A percentile compares a stretch with the other conserved stretches of the same genome.
Evolutionary conservation across 2,113 vertebrate species (phyloP).

Genomic region (Macrotus californicus): DNA sequence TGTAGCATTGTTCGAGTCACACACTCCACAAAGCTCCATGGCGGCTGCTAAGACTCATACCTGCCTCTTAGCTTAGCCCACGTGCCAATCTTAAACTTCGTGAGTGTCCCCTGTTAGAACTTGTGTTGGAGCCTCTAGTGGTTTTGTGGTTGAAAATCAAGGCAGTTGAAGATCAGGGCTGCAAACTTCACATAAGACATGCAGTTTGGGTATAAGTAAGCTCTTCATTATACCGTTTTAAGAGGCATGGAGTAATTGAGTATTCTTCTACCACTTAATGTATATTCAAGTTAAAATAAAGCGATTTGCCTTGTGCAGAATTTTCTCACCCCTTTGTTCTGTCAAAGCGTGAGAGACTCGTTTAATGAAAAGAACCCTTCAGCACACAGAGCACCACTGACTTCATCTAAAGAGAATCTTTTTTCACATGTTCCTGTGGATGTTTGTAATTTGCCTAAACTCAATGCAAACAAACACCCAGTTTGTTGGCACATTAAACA

Average conservation of each 20-base stretch:
- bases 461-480: slow-evolving; percentile 43
- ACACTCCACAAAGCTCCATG: background rate
- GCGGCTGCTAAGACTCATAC: slow-evolving; percentile 34
- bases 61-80: background rate
- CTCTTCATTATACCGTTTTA: background rate
- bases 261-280: background rate
- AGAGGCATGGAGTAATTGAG: background rate
- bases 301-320: background rate
- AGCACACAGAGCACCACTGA: background rate
- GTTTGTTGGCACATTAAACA: slow-evolving; percentile 48
- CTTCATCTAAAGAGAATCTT: slow-evolving; percentile 28
- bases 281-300: slow-evolving; percentile 11
- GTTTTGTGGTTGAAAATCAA: slow-evolving; percentile 5
- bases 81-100: background rate
- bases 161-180: background rate
- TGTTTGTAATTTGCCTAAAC: slow-evolving; percentile 41
- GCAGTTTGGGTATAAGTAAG: background rate
- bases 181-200: background rate
- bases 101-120: background rate
- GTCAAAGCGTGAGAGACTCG: background rate
- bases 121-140: background rate
- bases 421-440: slow-evolving; percentile 28
- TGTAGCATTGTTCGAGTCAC: slow-evolving; percentile 62
- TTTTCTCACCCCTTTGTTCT: slow-evolving; percentile 7
- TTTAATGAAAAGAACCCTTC: slow-evolving; percentile 5